Evolutionary conservation across 2,888 invertebrate genomes (phyloP).

Genomic region (Zygaena filipendulae): DNA sequence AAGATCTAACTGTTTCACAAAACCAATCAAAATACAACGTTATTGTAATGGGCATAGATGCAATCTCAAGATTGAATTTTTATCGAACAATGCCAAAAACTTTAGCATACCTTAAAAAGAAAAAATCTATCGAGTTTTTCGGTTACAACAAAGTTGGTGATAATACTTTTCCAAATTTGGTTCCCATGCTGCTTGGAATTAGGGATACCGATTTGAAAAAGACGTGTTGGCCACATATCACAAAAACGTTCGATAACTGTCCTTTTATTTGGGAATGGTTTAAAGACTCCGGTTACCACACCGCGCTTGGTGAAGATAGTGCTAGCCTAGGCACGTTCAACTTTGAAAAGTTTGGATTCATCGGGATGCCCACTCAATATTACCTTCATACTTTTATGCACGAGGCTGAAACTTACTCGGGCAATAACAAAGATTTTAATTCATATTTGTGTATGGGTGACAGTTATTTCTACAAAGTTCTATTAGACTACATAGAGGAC

Average conservation of each 20-base stretch:
- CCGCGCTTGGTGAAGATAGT: conserved; percentile 87
- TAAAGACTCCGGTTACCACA: conserved; percentile 76
- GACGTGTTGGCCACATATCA: conserved; percentile 71
- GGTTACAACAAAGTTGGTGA: conserved; percentile 96
- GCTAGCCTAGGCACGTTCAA: conserved; percentile 84
- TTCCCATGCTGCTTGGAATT: conserved; percentile 81
- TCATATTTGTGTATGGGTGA: conserved; percentile 77
- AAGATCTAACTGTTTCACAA: conserved; percentile 6
- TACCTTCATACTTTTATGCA: conserved; percentile 81
- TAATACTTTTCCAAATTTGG: conserved; percentile 92
- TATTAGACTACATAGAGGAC: conserved; percentile 77
- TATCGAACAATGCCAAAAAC: conserved; percentile 86
- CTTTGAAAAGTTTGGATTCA: conserved; percentile 81
- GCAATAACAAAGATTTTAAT: conserved; percentile 72
- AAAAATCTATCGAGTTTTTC: conserved; percentile 79
- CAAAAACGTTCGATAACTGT: conserved; percentile 78
- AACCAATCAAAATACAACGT: conserved; percentile 69
- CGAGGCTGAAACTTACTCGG: conserved; percentile 74
- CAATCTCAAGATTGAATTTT: conserved; percentile 87
- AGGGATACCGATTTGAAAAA: conserved; percentile 72
- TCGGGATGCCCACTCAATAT: conserved; percentile 84
- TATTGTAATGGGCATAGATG: conserved; percentile 85
- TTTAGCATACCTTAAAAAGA: conserved; percentile 65
- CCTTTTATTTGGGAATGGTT: conserved; percentile 88
- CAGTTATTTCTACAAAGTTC: conserved; percentile 74